Percentiles rank a stretch among this genome's conserved stretches.
Evolutionary conservation across 2,113 vertebrate species (phyloP).

Genomic region (Pangasianodon hypophthalmus): DNA sequence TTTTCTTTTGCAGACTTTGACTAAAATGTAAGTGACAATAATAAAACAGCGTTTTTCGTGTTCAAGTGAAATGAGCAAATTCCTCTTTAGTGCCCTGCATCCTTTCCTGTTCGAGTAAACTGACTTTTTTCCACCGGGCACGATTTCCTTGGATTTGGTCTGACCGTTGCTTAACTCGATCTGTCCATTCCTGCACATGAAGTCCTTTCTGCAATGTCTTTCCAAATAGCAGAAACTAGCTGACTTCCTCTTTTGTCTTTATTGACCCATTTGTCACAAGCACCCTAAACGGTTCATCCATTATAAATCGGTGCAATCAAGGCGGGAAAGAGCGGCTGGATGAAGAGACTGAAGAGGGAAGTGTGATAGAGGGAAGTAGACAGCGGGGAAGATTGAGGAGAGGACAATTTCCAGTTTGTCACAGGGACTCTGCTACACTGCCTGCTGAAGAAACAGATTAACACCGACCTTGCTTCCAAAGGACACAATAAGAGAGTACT

Average conservation of each 20-base stretch:
- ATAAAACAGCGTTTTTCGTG: not conserved
- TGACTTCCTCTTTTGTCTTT: slow-evolving; percentile 22
- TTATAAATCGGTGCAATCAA: slow-evolving; percentile 15
- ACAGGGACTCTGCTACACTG: not conserved
- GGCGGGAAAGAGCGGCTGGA: not conserved
- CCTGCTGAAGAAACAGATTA: slow-evolving; percentile 26
- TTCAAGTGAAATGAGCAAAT: not conserved
- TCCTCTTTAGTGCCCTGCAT: not conserved
- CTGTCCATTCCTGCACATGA: not conserved
- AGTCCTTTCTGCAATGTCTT: slow-evolving; percentile 3
- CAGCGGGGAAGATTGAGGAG: not conserved
- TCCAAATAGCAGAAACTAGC: not conserved
- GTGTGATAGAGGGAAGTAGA: slow-evolving; percentile 3
- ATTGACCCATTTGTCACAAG: not conserved
- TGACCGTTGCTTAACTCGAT: not conserved
- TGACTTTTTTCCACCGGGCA: too few species aligned
- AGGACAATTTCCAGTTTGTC: slow-evolving; percentile 36
- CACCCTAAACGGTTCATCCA: not conserved
- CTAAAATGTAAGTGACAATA: not conserved
- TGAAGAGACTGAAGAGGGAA: not conserved
- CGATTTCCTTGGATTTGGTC: not conserved
- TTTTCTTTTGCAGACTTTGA: not conserved
- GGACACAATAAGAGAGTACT: slow-evolving; percentile 9
- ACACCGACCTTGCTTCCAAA: slow-evolving; percentile 14
- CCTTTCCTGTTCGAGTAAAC: not conserved